Evolutionary conservation across 2,113 vertebrate species (phyloP).

Genomic region (Dromaius novaehollandiae): DNA sequence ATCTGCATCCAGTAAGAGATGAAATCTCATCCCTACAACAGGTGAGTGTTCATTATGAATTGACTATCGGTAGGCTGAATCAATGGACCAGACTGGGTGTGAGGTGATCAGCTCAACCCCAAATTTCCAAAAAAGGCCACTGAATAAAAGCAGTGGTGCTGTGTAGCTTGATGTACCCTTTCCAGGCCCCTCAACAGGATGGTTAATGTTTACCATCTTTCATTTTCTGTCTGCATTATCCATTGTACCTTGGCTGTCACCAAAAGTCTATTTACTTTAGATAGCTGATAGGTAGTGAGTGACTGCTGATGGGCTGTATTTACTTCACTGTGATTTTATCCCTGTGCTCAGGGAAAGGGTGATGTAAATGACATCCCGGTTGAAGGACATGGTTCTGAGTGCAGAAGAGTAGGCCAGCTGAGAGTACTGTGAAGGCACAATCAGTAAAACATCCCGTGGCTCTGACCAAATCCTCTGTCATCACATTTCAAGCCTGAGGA

Average conservation of each 20-base stretch:
- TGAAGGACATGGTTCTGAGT: not conserved
- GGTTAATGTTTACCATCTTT: not conserved
- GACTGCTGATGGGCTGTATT: not conserved
- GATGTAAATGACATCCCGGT: not conserved
- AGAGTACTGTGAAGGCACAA: not conserved
- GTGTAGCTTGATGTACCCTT: not conserved
- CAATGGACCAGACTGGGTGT: too few species aligned
- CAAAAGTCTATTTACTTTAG: slow-evolving; percentile 15
- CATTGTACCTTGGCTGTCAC: not conserved
- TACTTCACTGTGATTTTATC: not conserved
- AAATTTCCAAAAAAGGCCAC: not conserved
- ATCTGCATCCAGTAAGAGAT: not conserved
- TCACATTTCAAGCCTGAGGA: accelerated
- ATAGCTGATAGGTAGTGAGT: not conserved
- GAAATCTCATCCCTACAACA: not conserved
- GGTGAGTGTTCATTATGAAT: not conserved
- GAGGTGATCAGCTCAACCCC: not conserved
- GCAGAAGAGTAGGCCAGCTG: not conserved
- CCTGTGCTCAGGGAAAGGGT: not conserved
- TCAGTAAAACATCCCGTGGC: not conserved
- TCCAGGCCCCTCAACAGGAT: not conserved
- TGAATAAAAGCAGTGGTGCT: not conserved
- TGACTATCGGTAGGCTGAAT: too few species aligned
- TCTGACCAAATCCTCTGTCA: not conserved
- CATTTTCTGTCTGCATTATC: not conserved